Conservation (phyloP, 2,113 vertebrate species). For the Monopterus albus region DNA sequence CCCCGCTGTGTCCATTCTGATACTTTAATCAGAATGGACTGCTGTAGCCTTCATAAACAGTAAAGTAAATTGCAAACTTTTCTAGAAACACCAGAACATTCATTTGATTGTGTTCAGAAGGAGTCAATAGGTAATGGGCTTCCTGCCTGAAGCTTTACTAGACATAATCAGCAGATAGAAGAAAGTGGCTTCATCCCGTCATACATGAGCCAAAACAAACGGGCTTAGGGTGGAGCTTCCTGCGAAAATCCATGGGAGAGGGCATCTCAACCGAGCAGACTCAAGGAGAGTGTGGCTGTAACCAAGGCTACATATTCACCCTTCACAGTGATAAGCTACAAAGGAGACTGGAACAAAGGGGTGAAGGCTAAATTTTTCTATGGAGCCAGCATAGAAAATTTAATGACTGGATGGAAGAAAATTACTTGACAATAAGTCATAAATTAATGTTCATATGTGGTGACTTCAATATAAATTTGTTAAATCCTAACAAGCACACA, state of each 20-base stretch:
- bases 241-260: conserved; percentile 69
- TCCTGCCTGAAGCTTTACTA: conserved; percentile 16
- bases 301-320: conserved; percentile 47
- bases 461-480: too few species aligned
- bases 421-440: too few species aligned
- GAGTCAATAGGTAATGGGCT: background rate
- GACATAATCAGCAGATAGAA: conserved; percentile 47
- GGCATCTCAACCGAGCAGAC: conserved; percentile 45
- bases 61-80: too few species aligned
- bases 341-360: conserved; percentile 18
- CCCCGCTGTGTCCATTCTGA: too few species aligned
- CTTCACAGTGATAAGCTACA: conserved; percentile 37
- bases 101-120: background rate
- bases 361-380: conserved; percentile 36
- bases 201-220: conserved; percentile 74
- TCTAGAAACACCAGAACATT: background rate
- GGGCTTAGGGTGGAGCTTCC: conserved; percentile 78
- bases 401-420: too few species aligned
- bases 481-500: too few species aligned
- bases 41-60: too few species aligned
- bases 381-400: too few species aligned
- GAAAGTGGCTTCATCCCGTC: conserved; percentile 46
- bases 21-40: background rate
- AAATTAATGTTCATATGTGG: too few species aligned
- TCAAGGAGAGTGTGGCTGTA: conserved; percentile 45